Evolutionary conservation across 2,888 invertebrate species (phyloP).

Genomic region (Chironomus tentans): DNA sequence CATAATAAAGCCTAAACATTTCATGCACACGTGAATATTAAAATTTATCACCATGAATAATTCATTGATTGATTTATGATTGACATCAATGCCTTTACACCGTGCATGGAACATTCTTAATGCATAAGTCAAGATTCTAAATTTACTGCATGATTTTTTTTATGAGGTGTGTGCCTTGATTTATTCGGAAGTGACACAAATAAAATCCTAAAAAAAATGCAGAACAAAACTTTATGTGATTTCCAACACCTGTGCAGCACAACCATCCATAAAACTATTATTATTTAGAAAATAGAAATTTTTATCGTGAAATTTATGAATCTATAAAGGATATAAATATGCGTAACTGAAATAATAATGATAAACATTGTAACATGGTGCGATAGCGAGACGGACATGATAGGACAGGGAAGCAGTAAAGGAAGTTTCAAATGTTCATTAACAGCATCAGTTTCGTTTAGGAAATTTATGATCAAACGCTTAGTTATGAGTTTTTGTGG

Average conservation of each 20-base stretch:
- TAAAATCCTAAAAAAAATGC: not conserved
- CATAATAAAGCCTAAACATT: too few relatives aligned
- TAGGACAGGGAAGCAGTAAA: not conserved
- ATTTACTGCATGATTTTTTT: not conserved
- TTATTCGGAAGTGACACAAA: not conserved
- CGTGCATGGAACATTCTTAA: not conserved
- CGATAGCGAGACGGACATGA: not conserved
- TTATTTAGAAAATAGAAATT: not conserved
- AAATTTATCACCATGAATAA: too few relatives aligned
- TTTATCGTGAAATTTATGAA: not conserved
- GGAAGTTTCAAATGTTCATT: not conserved
- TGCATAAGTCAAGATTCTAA: too few relatives aligned
- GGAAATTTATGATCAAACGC: conserved; percentile 8
- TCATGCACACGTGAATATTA: too few relatives aligned
- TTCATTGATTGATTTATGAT: conserved; percentile 17
- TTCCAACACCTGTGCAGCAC: conserved; percentile 1
- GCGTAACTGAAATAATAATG: not conserved
- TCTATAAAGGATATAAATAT: not conserved
- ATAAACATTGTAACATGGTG: not conserved
- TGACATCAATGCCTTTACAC: not conserved
- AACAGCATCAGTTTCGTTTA: not conserved
- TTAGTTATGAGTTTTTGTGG: conserved; percentile 18
- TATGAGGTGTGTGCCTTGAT: not conserved
- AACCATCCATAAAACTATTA: too few relatives aligned
- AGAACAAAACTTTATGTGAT: not conserved